These are phyloP conservation scores for Drosophila rhopaloa DNA, from an alignment of 1,140 invertebrate species.

Conservation along the genomic window DNA sequence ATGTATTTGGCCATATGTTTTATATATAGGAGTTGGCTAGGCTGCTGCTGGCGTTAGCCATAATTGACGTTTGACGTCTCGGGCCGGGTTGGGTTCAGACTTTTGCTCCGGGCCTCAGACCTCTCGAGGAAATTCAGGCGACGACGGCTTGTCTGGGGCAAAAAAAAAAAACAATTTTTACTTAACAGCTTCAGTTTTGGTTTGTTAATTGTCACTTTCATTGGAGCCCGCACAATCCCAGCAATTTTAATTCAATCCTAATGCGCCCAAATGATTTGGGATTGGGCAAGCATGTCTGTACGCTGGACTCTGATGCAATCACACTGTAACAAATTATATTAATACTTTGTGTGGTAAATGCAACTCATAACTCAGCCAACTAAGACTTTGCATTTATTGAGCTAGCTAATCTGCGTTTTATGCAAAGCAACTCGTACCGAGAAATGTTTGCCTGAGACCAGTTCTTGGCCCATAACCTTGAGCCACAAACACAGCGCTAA, in stretches of 20 bases:
- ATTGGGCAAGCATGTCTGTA: conserved; percentile 55
- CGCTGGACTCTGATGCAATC: conserved; percentile 36
- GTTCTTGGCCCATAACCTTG: conserved; percentile 67
- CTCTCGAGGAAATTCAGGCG: conserved; percentile 71
- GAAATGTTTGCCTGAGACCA: conserved; percentile 57
- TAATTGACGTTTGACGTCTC: conserved; percentile 70
- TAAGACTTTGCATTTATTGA: conserved; percentile 19
- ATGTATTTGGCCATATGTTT: conserved; percentile 43
- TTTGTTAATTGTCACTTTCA: conserved; percentile 79
- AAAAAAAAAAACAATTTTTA: conserved; percentile 29
- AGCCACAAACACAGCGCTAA: conserved; percentile 48
- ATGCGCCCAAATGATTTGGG: conserved; percentile 67
- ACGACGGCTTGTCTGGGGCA: conserved; percentile 31
- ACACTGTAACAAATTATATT: conserved; percentile 43
- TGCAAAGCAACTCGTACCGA: conserved; percentile 44
- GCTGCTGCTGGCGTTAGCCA: conserved; percentile 59
- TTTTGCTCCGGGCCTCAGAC: conserved; percentile 42
- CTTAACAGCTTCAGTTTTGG: conserved; percentile 39
- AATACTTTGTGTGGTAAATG: conserved; percentile 47
- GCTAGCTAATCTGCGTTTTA: conserved; percentile 49
- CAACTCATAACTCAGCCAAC: conserved; percentile 41
- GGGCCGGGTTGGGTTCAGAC: conserved; percentile 29
- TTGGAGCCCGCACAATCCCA: conserved; percentile 70
- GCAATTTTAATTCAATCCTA: conserved; percentile 81
- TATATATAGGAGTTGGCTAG: conserved; percentile 31